Conservation (phyloP, 2,888 invertebrate genomes). For the Campoplex nolae region DNA sequence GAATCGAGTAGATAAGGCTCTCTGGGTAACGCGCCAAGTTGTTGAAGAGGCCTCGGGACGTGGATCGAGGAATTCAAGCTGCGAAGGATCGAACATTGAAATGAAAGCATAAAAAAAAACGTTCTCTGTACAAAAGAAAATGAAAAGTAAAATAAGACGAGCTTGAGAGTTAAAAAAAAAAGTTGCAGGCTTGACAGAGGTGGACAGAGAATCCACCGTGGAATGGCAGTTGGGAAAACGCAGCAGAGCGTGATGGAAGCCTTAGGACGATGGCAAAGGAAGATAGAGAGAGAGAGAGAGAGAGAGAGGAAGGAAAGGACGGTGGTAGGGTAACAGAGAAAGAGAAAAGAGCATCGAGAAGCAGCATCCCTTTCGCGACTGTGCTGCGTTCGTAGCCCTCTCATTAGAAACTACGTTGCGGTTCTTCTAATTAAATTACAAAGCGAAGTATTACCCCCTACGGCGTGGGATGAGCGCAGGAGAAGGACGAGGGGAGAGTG, state of each 20-base stretch:
- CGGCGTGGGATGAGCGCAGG: conserved; percentile 4
- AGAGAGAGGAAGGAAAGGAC: conserved; percentile 29
- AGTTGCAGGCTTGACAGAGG: conserved; percentile 18
- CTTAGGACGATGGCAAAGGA: conserved; percentile 3
- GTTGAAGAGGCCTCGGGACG: conserved; percentile 1
- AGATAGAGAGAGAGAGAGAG: conserved; percentile 31
- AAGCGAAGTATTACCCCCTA: conserved; percentile 62
- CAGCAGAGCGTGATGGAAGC: conserved; percentile 7
- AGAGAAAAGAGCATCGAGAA: conserved; percentile 42
- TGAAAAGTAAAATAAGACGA: conserved; percentile 14
- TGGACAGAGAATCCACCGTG: not conserved
- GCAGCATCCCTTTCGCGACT: conserved; percentile 38
- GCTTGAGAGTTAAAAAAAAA: not conserved
- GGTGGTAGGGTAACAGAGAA: conserved; percentile 40
- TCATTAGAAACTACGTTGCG: conserved; percentile 72
- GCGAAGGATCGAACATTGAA: conserved; percentile 69
- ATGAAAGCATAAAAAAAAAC: conserved; percentile 29
- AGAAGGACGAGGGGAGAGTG: conserved; percentile 13
- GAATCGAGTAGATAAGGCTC: conserved; percentile 47
- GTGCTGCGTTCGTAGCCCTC: conserved; percentile 63
- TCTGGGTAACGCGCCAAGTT: conserved; percentile 1
- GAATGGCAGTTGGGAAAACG: conserved; percentile 1
- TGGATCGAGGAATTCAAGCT: conserved; percentile 55
- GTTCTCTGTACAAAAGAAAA: not conserved
- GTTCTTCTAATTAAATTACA: conserved; percentile 75